Evolutionary conservation across 2,888 invertebrate genomes (phyloP).

Genomic region (Drosophila phalerata): DNA sequence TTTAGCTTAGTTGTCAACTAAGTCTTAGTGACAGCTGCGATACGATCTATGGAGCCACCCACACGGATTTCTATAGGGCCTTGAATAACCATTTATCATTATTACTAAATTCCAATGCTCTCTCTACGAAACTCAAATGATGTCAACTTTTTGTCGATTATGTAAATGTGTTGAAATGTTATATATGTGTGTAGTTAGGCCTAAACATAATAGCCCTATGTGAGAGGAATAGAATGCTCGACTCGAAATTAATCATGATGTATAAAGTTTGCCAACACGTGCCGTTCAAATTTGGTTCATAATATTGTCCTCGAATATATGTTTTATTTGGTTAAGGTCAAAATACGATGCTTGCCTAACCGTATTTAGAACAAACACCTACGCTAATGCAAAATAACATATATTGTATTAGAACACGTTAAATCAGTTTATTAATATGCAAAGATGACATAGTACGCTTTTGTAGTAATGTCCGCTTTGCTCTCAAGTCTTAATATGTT

Average conservation of each 20-base stretch:
- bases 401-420: slow-evolving; percentile 4
- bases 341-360: background rate
- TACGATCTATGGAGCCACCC: slow-evolving; percentile 19
- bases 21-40: slow-evolving; percentile 7
- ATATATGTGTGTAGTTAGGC: slow-evolving; percentile 4
- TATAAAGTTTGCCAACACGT: background rate
- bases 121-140: slow-evolving; percentile 26
- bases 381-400: background rate
- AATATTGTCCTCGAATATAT: background rate
- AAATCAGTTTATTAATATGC: background rate
- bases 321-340: background rate
- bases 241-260: background rate
- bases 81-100: background rate
- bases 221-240: background rate
- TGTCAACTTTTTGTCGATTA: slow-evolving; percentile 25
- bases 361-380: slow-evolving; percentile 3
- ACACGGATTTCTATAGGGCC: slow-evolving; percentile 27
- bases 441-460: background rate
- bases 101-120: slow-evolving; percentile 22
- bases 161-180: slow-evolving; percentile 8
- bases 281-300: background rate
- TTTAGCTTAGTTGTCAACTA: slow-evolving; percentile 27
- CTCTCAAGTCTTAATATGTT: background rate
- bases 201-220: slow-evolving; percentile 12
- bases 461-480: background rate